Evolutionary conservation across 2,888 invertebrate genomes (phyloP).

Genomic region (Neoaliturus tenellus): DNA sequence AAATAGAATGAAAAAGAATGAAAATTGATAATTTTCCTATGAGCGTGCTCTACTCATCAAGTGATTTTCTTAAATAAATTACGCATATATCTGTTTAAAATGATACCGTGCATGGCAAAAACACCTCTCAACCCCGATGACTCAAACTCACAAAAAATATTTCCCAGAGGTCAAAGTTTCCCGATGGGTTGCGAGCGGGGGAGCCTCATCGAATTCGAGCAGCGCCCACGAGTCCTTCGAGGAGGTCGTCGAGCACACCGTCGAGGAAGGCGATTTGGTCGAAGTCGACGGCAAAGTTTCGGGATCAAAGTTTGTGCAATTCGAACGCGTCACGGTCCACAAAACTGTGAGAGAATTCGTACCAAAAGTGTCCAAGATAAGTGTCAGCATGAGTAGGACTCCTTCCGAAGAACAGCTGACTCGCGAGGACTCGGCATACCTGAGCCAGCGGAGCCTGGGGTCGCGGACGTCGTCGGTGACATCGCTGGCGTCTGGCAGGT

Average conservation of each 20-base stretch:
- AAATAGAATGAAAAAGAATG: no score
- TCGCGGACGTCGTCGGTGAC: slow-evolving; percentile 75
- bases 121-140: no score
- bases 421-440: slow-evolving; percentile 77
- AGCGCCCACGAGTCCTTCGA: slow-evolving; percentile 70
- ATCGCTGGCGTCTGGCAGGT: slow-evolving; percentile 70
- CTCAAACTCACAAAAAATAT: neutral
- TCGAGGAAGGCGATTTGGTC: slow-evolving; percentile 81
- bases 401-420: slow-evolving; percentile 75
- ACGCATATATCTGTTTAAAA: no score
- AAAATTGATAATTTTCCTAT: no score
- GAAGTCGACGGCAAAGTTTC: slow-evolving; percentile 78
- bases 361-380: neutral
- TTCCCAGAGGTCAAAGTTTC: slow-evolving; percentile 7
- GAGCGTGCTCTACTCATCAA: no score
- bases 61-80: no score
- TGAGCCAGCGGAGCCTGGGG: slow-evolving; percentile 72
- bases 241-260: slow-evolving; percentile 74
- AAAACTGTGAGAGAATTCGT: slow-evolving; percentile 77
- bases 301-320: slow-evolving; percentile 81
- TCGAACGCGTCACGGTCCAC: slow-evolving; percentile 81
- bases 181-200: slow-evolving; percentile 7
- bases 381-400: slow-evolving; percentile 72
- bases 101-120: neutral
- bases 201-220: slow-evolving; percentile 13